Base-by-base conservation (phyloP, 1,140 invertebrate genomes). In the Aphidius ervi region DNA sequence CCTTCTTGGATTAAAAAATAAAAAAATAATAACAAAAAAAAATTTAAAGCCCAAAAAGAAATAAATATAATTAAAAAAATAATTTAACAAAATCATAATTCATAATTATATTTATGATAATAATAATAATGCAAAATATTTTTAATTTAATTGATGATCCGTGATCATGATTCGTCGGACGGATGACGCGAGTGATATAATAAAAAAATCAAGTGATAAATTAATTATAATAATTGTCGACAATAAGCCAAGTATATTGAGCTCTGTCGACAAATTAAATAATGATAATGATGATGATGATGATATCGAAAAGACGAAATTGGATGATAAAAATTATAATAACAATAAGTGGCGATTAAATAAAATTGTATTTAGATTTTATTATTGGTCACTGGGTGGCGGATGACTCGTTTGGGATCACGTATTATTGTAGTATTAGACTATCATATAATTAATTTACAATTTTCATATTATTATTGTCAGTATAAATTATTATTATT, bases 91-190 rank as follows among this genome's bases (percentile, higher is more conserved):
- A 48, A 48, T 48, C 10, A 8, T 48, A 45, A 45, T 9, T 10
- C 4, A 48, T 8, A 48, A 48, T 43, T n/a, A 5, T 1, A 54
- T 23, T 46, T 23, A 45, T 42, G 42, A 20, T 40, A 16, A 56
- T 46, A 31, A 45, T 59, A 43, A 77, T 68, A 74, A 77, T 77
- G 74, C 69, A 63, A 75, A 70, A 71, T 63, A 68, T 66, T 48
- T 20, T 31, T 9, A 6, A 10, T 48, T n/a, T 42, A 67, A 67
- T 55, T 59, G 59, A 68, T 61, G 72, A 66, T 46, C 67, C 67
- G 75, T 75, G 76, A 78, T 74, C 75, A 77, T 77, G 74, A 73
- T 70, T 76, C 71, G 74, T 72, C 65, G 72, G 67, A 69, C 70
- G 69, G 66, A 74, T 73, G 74, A 67, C 59, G 66, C 64, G 66